These are phyloP conservation scores for Polietes domitor DNA, from an alignment of 2,888 invertebrate genomes.

Conservation along the genomic window DNA sequence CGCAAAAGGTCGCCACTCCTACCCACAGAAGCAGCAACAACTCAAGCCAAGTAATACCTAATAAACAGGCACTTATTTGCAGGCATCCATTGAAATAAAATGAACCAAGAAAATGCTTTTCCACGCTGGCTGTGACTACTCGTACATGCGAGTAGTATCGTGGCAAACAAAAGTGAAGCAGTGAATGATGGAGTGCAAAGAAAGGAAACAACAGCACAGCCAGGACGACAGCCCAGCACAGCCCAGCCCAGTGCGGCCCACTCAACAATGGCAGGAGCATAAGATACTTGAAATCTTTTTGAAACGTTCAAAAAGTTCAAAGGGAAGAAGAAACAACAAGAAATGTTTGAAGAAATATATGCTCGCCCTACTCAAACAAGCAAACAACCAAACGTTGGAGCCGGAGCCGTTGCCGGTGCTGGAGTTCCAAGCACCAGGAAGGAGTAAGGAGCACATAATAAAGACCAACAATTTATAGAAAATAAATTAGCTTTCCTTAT, in stretches of 20 bases:
- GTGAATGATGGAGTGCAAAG: not conserved
- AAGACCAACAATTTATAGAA: constrained; percentile 36
- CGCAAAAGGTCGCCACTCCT: constrained; percentile 26
- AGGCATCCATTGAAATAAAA: constrained; percentile 43
- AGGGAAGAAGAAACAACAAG: constrained; percentile 20
- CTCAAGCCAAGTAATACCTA: constrained; percentile 39
- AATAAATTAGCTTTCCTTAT: constrained; percentile 57
- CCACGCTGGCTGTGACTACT: not conserved
- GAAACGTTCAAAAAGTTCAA: constrained; percentile 64
- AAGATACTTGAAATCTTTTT: constrained; percentile 59
- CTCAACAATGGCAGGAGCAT: constrained; percentile 3
- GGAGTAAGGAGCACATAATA: not conserved
- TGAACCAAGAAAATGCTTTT: constrained; percentile 33
- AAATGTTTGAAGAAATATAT: constrained; percentile 29
- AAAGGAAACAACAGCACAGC: constrained; percentile 14
- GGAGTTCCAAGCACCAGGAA: not conserved
- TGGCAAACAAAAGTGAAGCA: not conserved
- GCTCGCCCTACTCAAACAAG: too few relatives aligned
- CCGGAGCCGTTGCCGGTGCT: too few relatives aligned
- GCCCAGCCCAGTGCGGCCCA: too few relatives aligned
- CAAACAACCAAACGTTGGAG: too few relatives aligned
- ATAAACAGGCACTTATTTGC: constrained; percentile 63
- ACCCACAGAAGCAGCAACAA: not conserved
- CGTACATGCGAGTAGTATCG: constrained; percentile 2
- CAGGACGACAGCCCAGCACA: not conserved